Evolutionary conservation across 2,113 vertebrate species (phyloP).

Genomic region (Odocoileus virginianus): DNA sequence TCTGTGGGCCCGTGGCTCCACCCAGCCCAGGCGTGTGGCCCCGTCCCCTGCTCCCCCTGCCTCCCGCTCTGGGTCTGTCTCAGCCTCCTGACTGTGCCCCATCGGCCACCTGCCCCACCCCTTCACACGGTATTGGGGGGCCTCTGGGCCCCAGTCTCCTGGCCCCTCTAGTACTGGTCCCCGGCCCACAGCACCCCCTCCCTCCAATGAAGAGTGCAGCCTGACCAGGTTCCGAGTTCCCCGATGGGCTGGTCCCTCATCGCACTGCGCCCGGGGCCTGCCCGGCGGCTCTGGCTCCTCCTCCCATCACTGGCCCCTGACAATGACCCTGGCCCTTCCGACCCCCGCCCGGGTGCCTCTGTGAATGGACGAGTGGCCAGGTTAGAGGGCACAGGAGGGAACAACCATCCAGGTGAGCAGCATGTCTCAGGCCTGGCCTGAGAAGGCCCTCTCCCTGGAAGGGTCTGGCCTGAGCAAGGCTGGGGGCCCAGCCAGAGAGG

Average conservation of each 20-base stretch:
- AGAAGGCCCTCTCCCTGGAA: not conserved
- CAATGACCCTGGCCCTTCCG: not conserved
- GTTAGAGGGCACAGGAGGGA: not conserved
- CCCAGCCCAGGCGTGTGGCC: not conserved
- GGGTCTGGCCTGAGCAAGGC: not conserved
- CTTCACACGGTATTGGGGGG: rapidly evolving
- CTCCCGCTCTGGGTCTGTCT: not conserved
- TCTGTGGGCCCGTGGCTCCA: not conserved
- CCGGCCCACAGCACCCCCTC: not conserved
- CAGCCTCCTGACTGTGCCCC: not conserved
- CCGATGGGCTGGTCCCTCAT: rapidly evolving
- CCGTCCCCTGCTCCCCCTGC: rapidly evolving
- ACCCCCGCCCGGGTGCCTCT: not conserved
- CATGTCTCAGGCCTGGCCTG: not conserved
- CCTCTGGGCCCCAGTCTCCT: not conserved
- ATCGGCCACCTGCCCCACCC: not conserved
- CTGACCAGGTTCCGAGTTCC: not conserved
- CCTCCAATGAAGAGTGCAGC: not conserved
- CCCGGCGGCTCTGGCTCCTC: rapidly evolving
- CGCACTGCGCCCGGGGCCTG: rapidly evolving
- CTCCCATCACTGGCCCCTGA: not conserved
- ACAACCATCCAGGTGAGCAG: not conserved
- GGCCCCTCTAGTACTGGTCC: not conserved
- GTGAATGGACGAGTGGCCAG: not conserved
- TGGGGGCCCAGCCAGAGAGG: too few species aligned